Evolutionary conservation across 2,113 vertebrate species (phyloP).

Genomic region (Tragelaphus scriptus): DNA sequence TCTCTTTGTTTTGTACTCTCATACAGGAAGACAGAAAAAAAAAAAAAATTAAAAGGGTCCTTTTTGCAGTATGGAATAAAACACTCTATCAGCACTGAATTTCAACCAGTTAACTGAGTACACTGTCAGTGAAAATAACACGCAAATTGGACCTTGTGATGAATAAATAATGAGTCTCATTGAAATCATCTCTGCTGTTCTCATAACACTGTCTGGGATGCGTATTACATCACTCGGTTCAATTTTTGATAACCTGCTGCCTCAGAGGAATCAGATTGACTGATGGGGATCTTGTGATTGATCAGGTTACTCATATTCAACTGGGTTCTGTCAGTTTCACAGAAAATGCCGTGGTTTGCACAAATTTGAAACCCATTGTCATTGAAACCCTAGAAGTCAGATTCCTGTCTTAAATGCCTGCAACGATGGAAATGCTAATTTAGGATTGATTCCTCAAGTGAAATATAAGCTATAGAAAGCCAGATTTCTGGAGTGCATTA

Average conservation of each 20-base stretch:
- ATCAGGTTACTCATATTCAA: constrained; percentile 14
- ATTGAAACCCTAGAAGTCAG: constrained; percentile 1
- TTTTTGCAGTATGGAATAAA: constrained; percentile 35
- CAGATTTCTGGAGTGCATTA: neutral
- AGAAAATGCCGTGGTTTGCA: neutral
- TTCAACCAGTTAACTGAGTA: constrained; percentile 58
- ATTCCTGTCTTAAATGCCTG: neutral
- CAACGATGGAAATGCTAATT: constrained; percentile 28
- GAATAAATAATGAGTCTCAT: constrained; percentile 67
- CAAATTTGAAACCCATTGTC: constrained; percentile 32
- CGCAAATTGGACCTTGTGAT: constrained; percentile 62
- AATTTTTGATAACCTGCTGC: constrained; percentile 52
- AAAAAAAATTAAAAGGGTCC: neutral
- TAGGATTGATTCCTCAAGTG: constrained; percentile 23
- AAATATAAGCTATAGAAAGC: neutral
- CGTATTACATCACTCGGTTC: constrained; percentile 51
- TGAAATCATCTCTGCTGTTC: constrained; percentile 53
- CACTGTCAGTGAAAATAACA: constrained; percentile 54
- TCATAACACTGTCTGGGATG: constrained; percentile 42
- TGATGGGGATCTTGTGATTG: neutral
- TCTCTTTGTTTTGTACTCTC: constrained; percentile 57
- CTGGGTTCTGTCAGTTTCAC: neutral
- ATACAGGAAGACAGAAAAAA: constrained; percentile 17
- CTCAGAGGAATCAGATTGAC: constrained; percentile 42
- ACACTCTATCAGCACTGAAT: constrained; percentile 49